phyloP scores from a whole-genome alignment of 1,140 invertebrate species.

The Ladona fulva region DNA sequence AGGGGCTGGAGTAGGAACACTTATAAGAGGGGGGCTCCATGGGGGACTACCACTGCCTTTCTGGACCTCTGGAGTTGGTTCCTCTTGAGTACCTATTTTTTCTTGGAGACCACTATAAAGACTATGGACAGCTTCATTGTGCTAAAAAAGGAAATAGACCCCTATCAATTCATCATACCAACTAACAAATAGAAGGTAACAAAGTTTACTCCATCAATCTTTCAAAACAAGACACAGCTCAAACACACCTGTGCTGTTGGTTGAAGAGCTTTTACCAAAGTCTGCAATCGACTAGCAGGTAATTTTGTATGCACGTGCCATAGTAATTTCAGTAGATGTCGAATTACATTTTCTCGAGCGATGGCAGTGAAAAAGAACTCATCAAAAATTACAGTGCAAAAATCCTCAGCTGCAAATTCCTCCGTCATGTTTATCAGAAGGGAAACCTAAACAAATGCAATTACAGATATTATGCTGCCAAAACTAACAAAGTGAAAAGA shows the following conservation, averaged over 20 bases:
- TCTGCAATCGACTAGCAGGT: slow-evolving; percentile 64
- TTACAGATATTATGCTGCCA: neutral
- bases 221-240: neutral
- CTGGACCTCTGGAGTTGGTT: slow-evolving; percentile 41
- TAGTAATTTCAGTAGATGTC: slow-evolving; percentile 83
- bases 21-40: slow-evolving; percentile 58
- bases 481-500: neutral
- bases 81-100: slow-evolving; percentile 64
- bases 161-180: slow-evolving; percentile 17
- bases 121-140: slow-evolving; percentile 75
- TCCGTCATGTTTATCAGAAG: slow-evolving; percentile 80
- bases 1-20: slow-evolving; percentile 72
- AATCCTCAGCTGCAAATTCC: slow-evolving; percentile 88
- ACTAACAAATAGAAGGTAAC: slow-evolving; percentile 15
- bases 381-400: slow-evolving; percentile 92
- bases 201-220: neutral
- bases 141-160: slow-evolving; percentile 46
- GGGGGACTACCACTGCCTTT: slow-evolving; percentile 30
- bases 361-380: slow-evolving; percentile 90
- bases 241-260: slow-evolving; percentile 51
- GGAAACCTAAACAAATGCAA: slow-evolving; percentile 51
- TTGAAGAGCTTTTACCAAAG: slow-evolving; percentile 78
- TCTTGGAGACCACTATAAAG: slow-evolving; percentile 68
- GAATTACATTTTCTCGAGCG: slow-evolving; percentile 81
- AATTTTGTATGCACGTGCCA: slow-evolving; percentile 88